A percentile compares a stretch with the other conserved stretches of the same genome.
These are phyloP conservation scores for Drosophila silvestris DNA, from an alignment of 2,888 invertebrate genomes.

Conservation along the genomic window DNA sequence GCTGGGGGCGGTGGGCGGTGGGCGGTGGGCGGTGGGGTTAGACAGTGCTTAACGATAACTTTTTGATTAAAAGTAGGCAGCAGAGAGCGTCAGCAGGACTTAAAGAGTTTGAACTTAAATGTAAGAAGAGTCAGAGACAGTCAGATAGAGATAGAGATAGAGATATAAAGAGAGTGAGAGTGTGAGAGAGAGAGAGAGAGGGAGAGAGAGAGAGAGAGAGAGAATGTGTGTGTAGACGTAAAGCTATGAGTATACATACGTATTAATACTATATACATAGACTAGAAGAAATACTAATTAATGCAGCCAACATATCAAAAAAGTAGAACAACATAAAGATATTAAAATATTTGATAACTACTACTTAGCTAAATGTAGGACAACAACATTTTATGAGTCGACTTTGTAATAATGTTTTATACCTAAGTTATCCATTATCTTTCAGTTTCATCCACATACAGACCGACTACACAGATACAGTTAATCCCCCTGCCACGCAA, in stretches of 20 bases:
- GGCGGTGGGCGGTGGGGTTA: too few relatives aligned
- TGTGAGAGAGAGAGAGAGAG: background rate
- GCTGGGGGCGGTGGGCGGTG: too few relatives aligned
- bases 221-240: constrained; percentile 9
- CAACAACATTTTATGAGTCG: constrained; percentile 1
- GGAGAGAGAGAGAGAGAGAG: background rate
- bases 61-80: constrained; percentile 5
- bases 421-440: background rate
- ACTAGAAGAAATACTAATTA: constrained; percentile 19
- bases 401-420: background rate
- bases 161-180: constrained; percentile 4
- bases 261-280: constrained; percentile 1
- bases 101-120: background rate
- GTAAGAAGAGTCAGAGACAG: constrained; percentile 3
- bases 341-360: background rate
- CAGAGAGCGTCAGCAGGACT: constrained; percentile 9
- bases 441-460: background rate
- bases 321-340: constrained; percentile 9
- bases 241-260: constrained; percentile 19
- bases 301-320: constrained; percentile 9
- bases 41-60: constrained; percentile 19
- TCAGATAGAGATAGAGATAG: background rate
- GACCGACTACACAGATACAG: constrained; percentile 18
- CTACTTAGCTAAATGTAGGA: constrained; percentile 19
- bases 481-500: background rate